Evolutionary conservation across 2,888 invertebrate species (phyloP).

Genomic region (Synanthedon tipuliformis): DNA sequence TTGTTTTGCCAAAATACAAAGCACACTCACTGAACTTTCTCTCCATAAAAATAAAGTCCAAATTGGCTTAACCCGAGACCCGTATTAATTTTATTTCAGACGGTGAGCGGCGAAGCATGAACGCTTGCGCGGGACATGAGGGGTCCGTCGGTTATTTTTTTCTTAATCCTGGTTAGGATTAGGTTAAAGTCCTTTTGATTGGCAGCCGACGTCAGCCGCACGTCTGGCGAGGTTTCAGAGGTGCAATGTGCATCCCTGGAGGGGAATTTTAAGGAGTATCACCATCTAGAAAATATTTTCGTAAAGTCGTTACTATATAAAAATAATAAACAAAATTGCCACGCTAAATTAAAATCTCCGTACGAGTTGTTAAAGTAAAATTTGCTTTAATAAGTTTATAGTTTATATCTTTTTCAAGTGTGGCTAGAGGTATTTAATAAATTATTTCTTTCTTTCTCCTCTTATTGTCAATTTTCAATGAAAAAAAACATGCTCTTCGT

Average conservation of each 20-base stretch:
- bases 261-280: slow-evolving; percentile 3
- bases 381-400: too few species aligned
- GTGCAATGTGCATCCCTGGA: slow-evolving; percentile 8
- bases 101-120: slow-evolving; percentile 54
- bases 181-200: slow-evolving; percentile 66
- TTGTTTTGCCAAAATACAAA: slow-evolving; percentile 9
- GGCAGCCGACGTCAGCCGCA: slow-evolving; percentile 66
- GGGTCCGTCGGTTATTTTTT: slow-evolving; percentile 61
- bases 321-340: too few species aligned
- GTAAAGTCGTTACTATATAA: too few species aligned
- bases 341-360: too few species aligned
- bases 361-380: too few species aligned
- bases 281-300: neutral
- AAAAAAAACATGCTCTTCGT: too few species aligned
- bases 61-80: slow-evolving; percentile 7
- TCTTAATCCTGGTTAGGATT: slow-evolving; percentile 66
- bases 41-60: slow-evolving; percentile 8
- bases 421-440: too few species aligned
- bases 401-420: too few species aligned
- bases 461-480: too few species aligned
- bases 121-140: slow-evolving; percentile 60
- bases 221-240: slow-evolving; percentile 28
- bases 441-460: too few species aligned
- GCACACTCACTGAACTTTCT: neutral
- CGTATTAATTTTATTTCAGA: slow-evolving; percentile 4